Percentiles rank a stretch among this genome's conserved stretches.
These are phyloP conservation scores for Hipposideros armiger DNA, from an alignment of 2,113 vertebrate genomes.

Conservation along the genomic window DNA sequence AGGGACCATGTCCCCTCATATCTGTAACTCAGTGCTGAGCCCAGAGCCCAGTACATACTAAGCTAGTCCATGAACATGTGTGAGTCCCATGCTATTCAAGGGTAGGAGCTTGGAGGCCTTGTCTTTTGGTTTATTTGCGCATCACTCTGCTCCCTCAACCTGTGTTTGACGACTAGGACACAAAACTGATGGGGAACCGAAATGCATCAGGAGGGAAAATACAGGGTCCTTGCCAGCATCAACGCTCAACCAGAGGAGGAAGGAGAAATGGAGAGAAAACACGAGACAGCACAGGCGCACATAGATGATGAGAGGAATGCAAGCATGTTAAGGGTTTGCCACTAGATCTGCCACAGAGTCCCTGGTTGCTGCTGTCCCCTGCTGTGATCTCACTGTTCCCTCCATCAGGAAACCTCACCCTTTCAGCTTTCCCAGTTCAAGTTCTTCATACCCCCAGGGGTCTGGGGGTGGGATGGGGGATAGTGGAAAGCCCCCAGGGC, in stretches of 20 bases:
- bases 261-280: not conserved
- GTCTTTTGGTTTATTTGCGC: not conserved
- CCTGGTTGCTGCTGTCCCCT: not conserved
- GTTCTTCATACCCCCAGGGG: not conserved
- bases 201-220: not conserved
- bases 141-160: not conserved
- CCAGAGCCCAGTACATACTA: not conserved
- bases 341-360: accelerated
- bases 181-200: not conserved
- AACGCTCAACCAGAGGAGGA: accelerated
- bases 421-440: not conserved
- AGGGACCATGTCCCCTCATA: not conserved
- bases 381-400: not conserved
- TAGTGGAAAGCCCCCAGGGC: too few species aligned
- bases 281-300: not conserved
- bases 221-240: not conserved
- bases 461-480: too few species aligned
- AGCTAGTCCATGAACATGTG: accelerated
- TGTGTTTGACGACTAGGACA: not conserved
- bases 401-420: not conserved
- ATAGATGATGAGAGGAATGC: not conserved
- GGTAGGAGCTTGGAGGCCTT: not conserved
- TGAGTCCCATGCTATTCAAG: too few species aligned
- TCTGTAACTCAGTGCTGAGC: not conserved
- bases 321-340: accelerated